Percentiles rank a stretch among this genome's conserved stretches.
Conservation (phyloP, 2,113 vertebrate genomes). For the Vimba vimba region DNA sequence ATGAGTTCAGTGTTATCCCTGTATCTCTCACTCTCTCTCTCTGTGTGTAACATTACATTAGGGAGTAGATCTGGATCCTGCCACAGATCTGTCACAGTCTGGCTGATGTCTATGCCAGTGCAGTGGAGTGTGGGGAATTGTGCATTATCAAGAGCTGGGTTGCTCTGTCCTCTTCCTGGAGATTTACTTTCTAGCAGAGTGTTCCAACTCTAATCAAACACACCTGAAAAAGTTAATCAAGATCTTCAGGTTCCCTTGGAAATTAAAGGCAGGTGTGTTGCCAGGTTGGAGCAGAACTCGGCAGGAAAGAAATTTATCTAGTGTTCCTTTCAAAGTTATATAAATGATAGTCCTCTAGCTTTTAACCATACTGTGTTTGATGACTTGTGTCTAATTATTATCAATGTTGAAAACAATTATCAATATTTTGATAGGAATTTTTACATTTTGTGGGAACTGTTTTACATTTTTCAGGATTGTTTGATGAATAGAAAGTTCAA, state of each 20-base stretch:
- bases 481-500: too few species aligned
- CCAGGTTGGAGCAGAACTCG: conserved; percentile 2
- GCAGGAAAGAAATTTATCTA: background rate
- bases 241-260: conserved; percentile 5
- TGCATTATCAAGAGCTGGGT: conserved; percentile 5
- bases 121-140: conserved; percentile 30
- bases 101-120: conserved; percentile 50
- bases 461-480: too few species aligned
- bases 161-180: background rate
- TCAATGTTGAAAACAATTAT: too few species aligned
- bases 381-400: background rate
- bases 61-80: conserved; percentile 39
- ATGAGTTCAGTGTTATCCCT: conserved; percentile 29
- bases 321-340: background rate
- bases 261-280: conserved; percentile 9
- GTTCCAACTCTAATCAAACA: conserved; percentile 36
- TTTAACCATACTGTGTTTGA: background rate
- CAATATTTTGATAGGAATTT: too few species aligned
- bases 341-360: background rate
- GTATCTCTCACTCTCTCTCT: background rate
- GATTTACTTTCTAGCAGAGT: conserved; percentile 12
- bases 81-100: conserved; percentile 56
- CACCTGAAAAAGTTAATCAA: conserved; percentile 32
- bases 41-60: conserved; percentile 13
- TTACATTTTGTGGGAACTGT: too few species aligned